Evolutionary conservation across 1,140 invertebrate species (phyloP).

Genomic region (Camponotus pennsylvanicus): DNA sequence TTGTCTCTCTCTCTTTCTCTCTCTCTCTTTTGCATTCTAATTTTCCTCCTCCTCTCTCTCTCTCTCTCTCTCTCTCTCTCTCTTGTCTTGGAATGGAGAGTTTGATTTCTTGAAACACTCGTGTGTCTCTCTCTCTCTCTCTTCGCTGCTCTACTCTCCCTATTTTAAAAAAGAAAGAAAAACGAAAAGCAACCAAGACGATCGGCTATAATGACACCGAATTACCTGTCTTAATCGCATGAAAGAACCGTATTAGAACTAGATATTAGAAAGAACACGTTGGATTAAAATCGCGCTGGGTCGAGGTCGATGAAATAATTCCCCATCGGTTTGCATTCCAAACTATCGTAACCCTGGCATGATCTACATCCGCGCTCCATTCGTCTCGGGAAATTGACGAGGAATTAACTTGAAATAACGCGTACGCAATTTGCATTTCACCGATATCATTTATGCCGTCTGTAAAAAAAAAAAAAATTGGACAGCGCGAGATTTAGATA

Average conservation of each 20-base stretch:
- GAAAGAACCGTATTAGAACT: background rate
- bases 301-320: constrained; percentile 53
- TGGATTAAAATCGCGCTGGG: constrained; percentile 7
- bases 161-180: background rate
- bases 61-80: constrained; percentile 20
- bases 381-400: constrained; percentile 50
- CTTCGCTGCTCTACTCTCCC: constrained; percentile 42
- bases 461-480: constrained; percentile 37
- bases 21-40: constrained; percentile 51
- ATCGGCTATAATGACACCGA: constrained; percentile 30
- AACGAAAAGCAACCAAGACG: background rate
- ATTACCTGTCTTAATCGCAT: constrained; percentile 34
- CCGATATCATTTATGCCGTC: constrained; percentile 4
- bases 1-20: constrained; percentile 16
- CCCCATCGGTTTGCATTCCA: constrained; percentile 47
- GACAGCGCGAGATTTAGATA: background rate
- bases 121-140: constrained; percentile 7
- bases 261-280: constrained; percentile 21
- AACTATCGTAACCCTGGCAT: constrained; percentile 57
- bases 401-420: background rate
- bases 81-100: constrained; percentile 30
- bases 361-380: constrained; percentile 53
- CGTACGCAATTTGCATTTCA: constrained; percentile 29
- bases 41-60: constrained; percentile 11
- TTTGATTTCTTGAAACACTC: constrained; percentile 49